Evolutionary conservation across 2,888 invertebrate genomes (phyloP).

Genomic region (Metellina segmentata): DNA sequence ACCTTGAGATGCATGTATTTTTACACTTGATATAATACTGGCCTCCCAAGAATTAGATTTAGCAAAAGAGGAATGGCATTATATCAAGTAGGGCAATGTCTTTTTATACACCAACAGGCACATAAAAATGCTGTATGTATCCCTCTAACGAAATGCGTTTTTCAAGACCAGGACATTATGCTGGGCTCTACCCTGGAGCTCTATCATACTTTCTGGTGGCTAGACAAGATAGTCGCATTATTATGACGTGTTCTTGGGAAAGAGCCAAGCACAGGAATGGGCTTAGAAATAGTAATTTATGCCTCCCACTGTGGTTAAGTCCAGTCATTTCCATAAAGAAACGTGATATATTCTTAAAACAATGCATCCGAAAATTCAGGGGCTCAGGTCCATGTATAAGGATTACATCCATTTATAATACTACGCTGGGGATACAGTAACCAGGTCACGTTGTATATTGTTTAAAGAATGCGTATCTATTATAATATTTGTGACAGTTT

Average conservation of each 20-base stretch:
- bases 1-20: background rate
- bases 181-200: conserved; percentile 10
- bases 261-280: conserved; percentile 31
- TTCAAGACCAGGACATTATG: conserved; percentile 25
- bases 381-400: conserved; percentile 8
- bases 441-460: conserved; percentile 16
- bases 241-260: conserved; percentile 48
- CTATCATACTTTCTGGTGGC: conserved; percentile 19
- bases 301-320: conserved; percentile 31
- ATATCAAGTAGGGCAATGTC: conserved; percentile 18
- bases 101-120: conserved; percentile 50
- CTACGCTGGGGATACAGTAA: conserved; percentile 30
- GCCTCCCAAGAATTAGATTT: conserved; percentile 52
- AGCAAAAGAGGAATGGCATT: conserved; percentile 3
- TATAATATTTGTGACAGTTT: background rate
- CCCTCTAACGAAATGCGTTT: conserved; percentile 28
- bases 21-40: conserved; percentile 3
- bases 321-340: conserved; percentile 47
- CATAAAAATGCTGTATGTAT: conserved; percentile 20
- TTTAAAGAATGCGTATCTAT: background rate
- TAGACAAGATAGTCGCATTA: conserved; percentile 54
- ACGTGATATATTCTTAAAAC: conserved; percentile 48
- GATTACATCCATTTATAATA: conserved; percentile 33
- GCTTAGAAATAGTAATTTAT: conserved; percentile 51
- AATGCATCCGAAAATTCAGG: conserved; percentile 26